Conservation (phyloP, 2,113 vertebrate species). For the Gymnocephalus cernua region DNA sequence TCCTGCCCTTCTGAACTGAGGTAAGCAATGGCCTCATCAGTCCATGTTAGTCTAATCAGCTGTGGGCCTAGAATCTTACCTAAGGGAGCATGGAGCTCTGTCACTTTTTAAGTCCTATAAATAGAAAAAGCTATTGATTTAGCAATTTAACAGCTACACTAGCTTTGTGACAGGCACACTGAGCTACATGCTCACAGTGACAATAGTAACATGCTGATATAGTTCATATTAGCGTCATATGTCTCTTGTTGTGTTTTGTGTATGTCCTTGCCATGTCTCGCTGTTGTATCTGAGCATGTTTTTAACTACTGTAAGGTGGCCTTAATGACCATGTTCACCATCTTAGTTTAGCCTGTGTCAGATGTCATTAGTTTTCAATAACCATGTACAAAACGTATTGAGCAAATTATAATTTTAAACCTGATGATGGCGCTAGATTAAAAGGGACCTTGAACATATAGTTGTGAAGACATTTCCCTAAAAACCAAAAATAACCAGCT, state of each 20-base stretch:
- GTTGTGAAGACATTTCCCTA: not conserved
- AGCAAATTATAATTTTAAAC: not conserved
- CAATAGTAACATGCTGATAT: not conserved
- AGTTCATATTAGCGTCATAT: too few species aligned
- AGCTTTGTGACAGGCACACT: not conserved
- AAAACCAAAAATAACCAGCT: not conserved
- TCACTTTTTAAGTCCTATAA: not conserved
- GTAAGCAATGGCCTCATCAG: slow-evolving; percentile 27
- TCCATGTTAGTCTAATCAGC: slow-evolving; percentile 11
- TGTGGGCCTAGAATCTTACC: not conserved
- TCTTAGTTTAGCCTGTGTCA: not conserved
- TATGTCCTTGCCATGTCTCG: too few species aligned
- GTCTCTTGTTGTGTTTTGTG: too few species aligned
- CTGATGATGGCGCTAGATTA: not conserved
- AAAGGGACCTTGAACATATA: not conserved
- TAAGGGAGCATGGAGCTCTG: not conserved
- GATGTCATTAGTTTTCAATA: not conserved
- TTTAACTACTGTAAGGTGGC: too few species aligned
- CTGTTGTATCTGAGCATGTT: too few species aligned
- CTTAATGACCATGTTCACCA: not conserved
- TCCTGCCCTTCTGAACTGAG: not conserved
- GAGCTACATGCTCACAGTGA: not conserved
- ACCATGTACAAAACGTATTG: too few species aligned
- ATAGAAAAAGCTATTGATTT: slow-evolving; percentile 1
- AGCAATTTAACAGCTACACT: not conserved